Conservation (phyloP, 37 sponge, comb jelly and placozoan genomes). For the Amphimedon queenslandica region DNA sequence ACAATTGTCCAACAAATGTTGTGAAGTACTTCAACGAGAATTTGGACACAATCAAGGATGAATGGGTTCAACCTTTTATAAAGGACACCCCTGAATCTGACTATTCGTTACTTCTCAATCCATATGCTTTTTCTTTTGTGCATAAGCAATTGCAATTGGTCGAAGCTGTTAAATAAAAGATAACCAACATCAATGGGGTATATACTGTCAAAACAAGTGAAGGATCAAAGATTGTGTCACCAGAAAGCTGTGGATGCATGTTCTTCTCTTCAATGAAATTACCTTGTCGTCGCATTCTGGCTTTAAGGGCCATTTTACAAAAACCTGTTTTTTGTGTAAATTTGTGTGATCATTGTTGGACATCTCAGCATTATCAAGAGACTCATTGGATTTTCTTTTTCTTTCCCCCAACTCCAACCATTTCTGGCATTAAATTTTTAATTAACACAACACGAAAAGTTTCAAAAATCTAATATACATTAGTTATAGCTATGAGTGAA, state of each 20-base stretch:
- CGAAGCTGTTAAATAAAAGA: constrained; percentile 1
- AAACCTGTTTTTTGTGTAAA: no score
- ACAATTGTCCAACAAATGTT: constrained; percentile 15
- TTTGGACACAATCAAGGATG: constrained; percentile 54
- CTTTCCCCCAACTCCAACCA: no score
- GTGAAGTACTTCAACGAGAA: constrained; percentile 45
- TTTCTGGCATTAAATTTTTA: no score
- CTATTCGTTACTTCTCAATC: constrained; percentile 33
- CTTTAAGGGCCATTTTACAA: no score
- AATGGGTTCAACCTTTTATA: constrained; percentile 42
- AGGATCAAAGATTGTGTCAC: constrained; percentile 15
- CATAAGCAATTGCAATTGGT: background rate
- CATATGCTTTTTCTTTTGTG: constrained; percentile 23
- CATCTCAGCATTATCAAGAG: no score
- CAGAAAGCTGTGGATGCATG: constrained; percentile 30
- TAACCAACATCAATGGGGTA: constrained; percentile 7
- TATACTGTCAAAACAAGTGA: constrained; percentile 20
- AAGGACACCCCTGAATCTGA: constrained; percentile 21
- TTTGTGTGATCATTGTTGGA: no score
- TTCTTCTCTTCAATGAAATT: constrained; percentile 39
- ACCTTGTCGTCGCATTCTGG: constrained; percentile 60
- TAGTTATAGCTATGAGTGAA: no score
- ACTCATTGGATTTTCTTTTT: no score
- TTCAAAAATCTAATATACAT: no score
- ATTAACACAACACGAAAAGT: no score